Conservation (phyloP, 2,888 invertebrate genomes). For the Phortica okadai region DNA sequence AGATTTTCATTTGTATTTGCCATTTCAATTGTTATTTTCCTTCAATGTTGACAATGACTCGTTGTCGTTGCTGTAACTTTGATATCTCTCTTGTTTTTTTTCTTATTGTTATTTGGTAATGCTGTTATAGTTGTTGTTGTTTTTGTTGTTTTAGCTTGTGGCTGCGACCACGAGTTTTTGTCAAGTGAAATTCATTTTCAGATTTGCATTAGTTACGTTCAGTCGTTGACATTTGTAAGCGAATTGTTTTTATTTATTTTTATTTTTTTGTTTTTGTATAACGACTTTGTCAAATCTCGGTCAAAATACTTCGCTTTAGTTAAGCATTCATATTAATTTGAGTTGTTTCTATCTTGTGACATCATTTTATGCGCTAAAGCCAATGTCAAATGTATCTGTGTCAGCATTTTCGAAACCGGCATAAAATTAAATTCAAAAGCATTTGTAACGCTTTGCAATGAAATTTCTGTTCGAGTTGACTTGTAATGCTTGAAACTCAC, state of each 20-base stretch:
- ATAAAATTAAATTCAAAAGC: not conserved
- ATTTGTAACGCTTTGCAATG: not conserved
- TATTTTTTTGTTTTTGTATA: not conserved
- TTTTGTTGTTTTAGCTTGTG: not conserved
- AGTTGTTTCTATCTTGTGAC: slow-evolving; percentile 3
- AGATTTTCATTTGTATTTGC: slow-evolving; percentile 64
- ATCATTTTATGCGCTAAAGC: not conserved
- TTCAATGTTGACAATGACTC: slow-evolving; percentile 26
- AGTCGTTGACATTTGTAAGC: not conserved
- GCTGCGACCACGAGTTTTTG: slow-evolving; percentile 1
- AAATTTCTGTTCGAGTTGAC: not conserved
- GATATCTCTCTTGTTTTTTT: not conserved
- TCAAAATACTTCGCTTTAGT: slow-evolving; percentile 5
- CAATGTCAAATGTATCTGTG: slow-evolving; percentile 10
- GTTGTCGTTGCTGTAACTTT: not conserved
- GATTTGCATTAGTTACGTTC: not conserved
- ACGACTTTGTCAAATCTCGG: not conserved
- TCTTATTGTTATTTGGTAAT: not conserved
- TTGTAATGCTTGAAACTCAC: too few species aligned
- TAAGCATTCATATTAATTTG: slow-evolving; percentile 14
- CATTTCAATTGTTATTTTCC: slow-evolving; percentile 61
- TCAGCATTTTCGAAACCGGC: not conserved
- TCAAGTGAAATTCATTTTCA: not conserved
- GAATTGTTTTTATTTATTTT: not conserved
- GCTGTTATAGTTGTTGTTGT: not conserved